Conservation (phyloP, 2,797 vertebrate genomes). For the Pipistrellus pipistrellus region DNA sequence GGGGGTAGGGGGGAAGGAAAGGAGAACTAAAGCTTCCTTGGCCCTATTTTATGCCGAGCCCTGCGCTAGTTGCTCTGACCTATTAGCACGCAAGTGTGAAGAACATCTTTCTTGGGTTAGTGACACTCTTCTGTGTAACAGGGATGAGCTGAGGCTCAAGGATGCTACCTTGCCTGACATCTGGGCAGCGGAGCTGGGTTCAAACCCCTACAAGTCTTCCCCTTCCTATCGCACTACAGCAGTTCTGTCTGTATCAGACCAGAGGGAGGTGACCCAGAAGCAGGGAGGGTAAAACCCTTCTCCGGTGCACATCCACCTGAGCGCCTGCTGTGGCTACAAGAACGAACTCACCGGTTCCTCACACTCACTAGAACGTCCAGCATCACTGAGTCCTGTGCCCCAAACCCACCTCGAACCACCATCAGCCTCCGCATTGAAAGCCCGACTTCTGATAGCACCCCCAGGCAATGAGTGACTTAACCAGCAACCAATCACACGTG, state of each 20-base stretch:
- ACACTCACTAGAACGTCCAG: background rate
- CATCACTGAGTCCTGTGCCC: background rate
- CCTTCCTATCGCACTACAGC: fast-evolving
- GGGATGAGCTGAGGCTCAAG: background rate
- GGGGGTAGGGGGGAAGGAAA: fast-evolving
- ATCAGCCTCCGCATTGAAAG: fast-evolving
- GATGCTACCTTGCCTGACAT: background rate
- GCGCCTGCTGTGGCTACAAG: background rate
- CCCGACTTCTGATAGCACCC: background rate
- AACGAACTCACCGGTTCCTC: background rate
- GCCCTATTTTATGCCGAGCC: background rate
- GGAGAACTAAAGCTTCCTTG: background rate
- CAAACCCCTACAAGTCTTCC: background rate
- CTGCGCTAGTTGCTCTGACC: background rate
- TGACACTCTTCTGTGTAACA: background rate
- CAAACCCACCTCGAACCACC: background rate
- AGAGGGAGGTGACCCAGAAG: background rate
- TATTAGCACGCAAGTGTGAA: fast-evolving
- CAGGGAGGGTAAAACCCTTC: background rate
- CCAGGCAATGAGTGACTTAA: background rate
- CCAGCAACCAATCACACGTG: background rate
- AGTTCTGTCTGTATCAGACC: background rate
- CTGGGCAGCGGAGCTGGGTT: background rate
- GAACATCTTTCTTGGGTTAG: background rate
- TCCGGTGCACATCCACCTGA: background rate